A percentile compares a stretch with the other conserved stretches of the same genome.
Conservation (phyloP, 2,888 invertebrate species). For the Phortica magna region DNA sequence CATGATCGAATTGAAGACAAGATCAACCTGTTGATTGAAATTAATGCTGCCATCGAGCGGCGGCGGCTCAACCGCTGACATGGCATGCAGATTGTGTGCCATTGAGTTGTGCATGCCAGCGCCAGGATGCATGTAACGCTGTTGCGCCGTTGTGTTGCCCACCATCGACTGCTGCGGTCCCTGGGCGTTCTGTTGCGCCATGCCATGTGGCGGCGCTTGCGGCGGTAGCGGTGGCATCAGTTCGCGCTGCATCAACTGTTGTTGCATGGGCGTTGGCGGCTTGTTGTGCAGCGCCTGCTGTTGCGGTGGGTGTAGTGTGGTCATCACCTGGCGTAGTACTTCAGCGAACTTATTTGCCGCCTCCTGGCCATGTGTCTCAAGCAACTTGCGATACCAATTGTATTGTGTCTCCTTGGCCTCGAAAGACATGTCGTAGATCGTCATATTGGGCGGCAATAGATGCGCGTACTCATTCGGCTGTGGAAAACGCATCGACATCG, state of each 20-base stretch:
- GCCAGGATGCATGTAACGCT: conserved; percentile 54
- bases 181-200: conserved; percentile 58
- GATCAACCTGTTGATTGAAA: conserved; percentile 77
- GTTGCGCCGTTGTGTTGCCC: conserved; percentile 53
- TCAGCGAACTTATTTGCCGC: conserved; percentile 81
- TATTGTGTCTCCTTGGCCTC: conserved; percentile 80
- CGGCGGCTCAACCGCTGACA: conserved; percentile 65
- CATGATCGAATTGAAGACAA: conserved; percentile 77
- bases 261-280: conserved; percentile 43
- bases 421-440: conserved; percentile 80
- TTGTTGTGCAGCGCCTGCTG: conserved; percentile 51
- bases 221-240: conserved; percentile 48
- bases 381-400: conserved; percentile 81
- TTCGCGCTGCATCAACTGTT: conserved; percentile 54
- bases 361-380: conserved; percentile 80
- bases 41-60: conserved; percentile 65
- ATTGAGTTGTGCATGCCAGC: conserved; percentile 17
- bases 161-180: conserved; percentile 64
- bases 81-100: conserved; percentile 5
- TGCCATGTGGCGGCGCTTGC: conserved; percentile 46
- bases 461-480: conserved; percentile 76
- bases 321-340: conserved; percentile 75
- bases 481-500: conserved; percentile 65
- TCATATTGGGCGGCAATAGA: conserved; percentile 80
- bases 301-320: conserved; percentile 64